Evolutionary conservation across 2,888 invertebrate genomes (phyloP).

Genomic region (Melanargia galathea): DNA sequence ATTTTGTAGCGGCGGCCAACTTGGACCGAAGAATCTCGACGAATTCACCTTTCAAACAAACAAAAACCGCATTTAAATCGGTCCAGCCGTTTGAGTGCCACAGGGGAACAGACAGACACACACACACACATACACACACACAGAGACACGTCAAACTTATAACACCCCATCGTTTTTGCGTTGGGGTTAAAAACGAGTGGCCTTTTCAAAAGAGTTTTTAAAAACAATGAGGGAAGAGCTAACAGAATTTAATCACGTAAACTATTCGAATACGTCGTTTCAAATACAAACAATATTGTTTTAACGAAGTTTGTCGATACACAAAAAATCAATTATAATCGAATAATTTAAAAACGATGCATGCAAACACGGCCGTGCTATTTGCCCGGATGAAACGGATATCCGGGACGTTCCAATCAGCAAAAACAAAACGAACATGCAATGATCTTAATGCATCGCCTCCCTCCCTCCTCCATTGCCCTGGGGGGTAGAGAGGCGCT

Average conservation of each 20-base stretch:
- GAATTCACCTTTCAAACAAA: too few relatives aligned
- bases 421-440: slow-evolving; percentile 37
- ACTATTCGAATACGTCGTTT: background rate
- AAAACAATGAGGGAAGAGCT: too few relatives aligned
- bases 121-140: background rate
- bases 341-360: slow-evolving; percentile 25
- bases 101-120: too few relatives aligned
- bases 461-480: background rate
- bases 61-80: too few relatives aligned
- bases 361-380: slow-evolving; percentile 21
- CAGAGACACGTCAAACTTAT: too few relatives aligned
- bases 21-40: too few relatives aligned
- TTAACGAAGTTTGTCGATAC: slow-evolving; percentile 16
- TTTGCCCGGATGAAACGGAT: slow-evolving; percentile 23
- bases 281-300: background rate
- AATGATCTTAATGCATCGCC: slow-evolving; percentile 39
- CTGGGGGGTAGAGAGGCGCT: slow-evolving; percentile 9
- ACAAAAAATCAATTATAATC: slow-evolving; percentile 26
- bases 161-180: too few relatives aligned
- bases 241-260: background rate
- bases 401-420: slow-evolving; percentile 36
- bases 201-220: background rate
- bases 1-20: too few relatives aligned
- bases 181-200: too few relatives aligned
- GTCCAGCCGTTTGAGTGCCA: too few relatives aligned